phyloP scores from a whole-genome alignment of 2,888 invertebrate species.

The Glyphotaelius pellucidus region DNA sequence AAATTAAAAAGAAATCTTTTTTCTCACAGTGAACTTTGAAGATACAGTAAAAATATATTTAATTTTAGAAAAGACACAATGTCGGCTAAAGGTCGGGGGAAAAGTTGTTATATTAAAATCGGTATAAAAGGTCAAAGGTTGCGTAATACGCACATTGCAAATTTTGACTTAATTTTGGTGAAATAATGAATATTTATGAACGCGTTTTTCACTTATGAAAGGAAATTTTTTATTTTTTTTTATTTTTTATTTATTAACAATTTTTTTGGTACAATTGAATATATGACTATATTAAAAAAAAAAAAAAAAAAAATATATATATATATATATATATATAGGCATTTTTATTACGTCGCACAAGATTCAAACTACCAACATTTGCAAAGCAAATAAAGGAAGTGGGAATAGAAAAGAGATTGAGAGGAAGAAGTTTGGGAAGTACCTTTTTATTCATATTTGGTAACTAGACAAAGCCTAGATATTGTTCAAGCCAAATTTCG shows the following conservation, averaged over 20 bases:
- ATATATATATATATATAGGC: too few species aligned
- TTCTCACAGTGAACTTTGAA: too few species aligned
- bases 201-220: background rate
- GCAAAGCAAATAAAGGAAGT: background rate
- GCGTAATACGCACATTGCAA: background rate
- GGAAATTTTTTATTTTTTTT: too few species aligned
- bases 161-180: background rate
- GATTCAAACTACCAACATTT: background rate
- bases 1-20: background rate
- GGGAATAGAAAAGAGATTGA: background rate
- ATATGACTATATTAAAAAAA: too few species aligned
- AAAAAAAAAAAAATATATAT: too few species aligned
- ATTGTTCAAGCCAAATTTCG: background rate
- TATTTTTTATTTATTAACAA: too few species aligned
- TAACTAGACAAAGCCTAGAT: too few species aligned
- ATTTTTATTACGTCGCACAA: too few species aligned
- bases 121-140: background rate
- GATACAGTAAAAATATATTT: background rate
- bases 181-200: background rate
- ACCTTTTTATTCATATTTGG: too few species aligned
- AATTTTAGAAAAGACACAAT: background rate
- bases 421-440: background rate
- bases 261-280: too few species aligned
- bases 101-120: background rate
- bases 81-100: background rate